A percentile compares a stretch with the other conserved stretches of the same genome.
These are phyloP conservation scores for Epizoanthus rinbou DNA, from an alignment of 92 coral and sea anemone species.

Conservation along the genomic window DNA sequence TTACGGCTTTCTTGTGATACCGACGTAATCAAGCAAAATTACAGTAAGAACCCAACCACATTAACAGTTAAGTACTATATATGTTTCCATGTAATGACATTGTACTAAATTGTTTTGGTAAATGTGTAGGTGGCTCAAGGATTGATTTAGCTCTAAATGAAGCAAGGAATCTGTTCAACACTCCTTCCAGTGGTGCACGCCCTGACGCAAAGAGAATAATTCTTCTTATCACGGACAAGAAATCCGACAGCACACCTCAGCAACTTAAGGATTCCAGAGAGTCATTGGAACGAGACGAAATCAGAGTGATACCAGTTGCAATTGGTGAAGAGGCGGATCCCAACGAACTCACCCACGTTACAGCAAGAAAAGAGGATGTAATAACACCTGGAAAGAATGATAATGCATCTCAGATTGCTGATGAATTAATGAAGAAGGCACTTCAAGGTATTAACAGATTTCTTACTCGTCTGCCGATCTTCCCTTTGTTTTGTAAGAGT, in stretches of 20 bases:
- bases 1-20: too few relatives aligned
- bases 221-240: slow-evolving; percentile 50
- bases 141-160: slow-evolving; percentile 54
- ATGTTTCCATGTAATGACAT: too few relatives aligned
- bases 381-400: slow-evolving; percentile 16
- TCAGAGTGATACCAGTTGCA: slow-evolving; percentile 39
- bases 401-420: slow-evolving; percentile 2
- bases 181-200: slow-evolving; percentile 48
- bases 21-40: too few relatives aligned
- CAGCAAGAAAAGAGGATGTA: slow-evolving; percentile 6
- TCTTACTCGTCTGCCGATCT: too few relatives aligned
- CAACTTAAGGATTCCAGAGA: slow-evolving; percentile 42
- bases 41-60: too few relatives aligned
- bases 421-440: background rate
- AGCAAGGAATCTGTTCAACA: slow-evolving; percentile 40
- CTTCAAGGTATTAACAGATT: slow-evolving; percentile 7
- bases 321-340: slow-evolving; percentile 34
- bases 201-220: slow-evolving; percentile 47
- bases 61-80: too few relatives aligned
- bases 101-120: background rate
- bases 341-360: slow-evolving; percentile 3
- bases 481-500: too few relatives aligned
- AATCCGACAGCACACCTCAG: slow-evolving; percentile 25
- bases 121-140: slow-evolving; percentile 35
- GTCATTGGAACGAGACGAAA: slow-evolving; percentile 32